These are phyloP conservation scores for Anguilla megastoma DNA, from an alignment of 2,797 vertebrate species.

Conservation along the genomic window DNA sequence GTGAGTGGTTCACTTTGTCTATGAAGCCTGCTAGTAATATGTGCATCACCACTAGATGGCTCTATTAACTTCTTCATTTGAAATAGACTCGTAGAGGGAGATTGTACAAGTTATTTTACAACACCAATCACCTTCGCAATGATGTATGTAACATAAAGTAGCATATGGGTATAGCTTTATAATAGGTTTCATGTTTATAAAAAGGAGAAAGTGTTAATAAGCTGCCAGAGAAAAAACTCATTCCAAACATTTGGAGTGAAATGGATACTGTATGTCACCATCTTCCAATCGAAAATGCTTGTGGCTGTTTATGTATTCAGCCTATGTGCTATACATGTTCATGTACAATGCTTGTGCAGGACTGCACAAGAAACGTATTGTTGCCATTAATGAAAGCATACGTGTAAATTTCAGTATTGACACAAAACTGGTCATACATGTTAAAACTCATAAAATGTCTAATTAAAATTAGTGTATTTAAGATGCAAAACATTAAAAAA, in stretches of 20 bases:
- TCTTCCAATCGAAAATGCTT: not conserved
- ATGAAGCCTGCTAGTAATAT: not conserved
- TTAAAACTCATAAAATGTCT: not conserved
- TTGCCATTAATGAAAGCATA: not conserved
- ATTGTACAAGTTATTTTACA: not conserved
- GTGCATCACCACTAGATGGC: slow-evolving; percentile 2
- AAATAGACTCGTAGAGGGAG: not conserved
- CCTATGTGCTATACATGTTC: not conserved
- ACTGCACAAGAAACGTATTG: not conserved
- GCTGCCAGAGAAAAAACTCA: not conserved
- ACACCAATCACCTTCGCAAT: not conserved
- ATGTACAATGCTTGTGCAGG: not conserved
- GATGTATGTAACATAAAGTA: not conserved
- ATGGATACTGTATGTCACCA: not conserved
- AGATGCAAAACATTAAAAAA: not conserved
- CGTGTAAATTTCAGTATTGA: not conserved
- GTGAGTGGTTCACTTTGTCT: not conserved
- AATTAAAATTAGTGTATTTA: not conserved
- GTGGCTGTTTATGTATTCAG: not conserved
- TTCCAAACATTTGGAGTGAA: not conserved
- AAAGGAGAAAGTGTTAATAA: not conserved
- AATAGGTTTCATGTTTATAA: not conserved
- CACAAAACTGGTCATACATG: not conserved
- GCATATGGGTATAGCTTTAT: not conserved
- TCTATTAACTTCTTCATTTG: not conserved